Percentiles rank a stretch among this genome's conserved stretches.
Conservation (phyloP, 2,888 invertebrate species). For the Tipula helvola region DNA sequence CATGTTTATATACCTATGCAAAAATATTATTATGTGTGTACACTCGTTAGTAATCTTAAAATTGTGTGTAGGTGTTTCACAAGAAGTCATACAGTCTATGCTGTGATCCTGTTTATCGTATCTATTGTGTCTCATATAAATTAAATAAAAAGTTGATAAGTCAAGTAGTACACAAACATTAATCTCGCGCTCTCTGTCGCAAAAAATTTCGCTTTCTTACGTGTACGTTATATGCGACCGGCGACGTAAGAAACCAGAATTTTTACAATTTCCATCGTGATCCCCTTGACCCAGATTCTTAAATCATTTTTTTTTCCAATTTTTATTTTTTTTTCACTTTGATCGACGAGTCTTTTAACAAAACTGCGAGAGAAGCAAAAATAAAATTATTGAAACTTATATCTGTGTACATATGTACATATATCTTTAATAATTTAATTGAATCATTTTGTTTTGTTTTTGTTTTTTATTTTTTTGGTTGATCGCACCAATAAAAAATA, state of each 20-base stretch:
- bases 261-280: conserved; percentile 7
- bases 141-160: not conserved
- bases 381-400: not conserved
- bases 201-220: not conserved
- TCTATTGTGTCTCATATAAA: not conserved
- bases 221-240: not conserved
- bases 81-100: not conserved
- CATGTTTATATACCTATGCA: too few relatives aligned
- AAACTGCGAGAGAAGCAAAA: not conserved
- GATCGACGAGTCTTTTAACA: not conserved
- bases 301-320: conserved; percentile 4
- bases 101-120: not conserved
- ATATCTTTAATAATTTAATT: not conserved
- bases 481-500: not conserved
- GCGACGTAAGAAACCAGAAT: not conserved
- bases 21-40: not conserved
- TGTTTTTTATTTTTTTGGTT: not conserved
- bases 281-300: conserved; percentile 9
- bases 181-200: not conserved
- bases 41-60: not conserved
- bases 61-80: not conserved
- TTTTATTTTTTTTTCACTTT: not conserved
- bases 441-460: not conserved
- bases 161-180: not conserved
- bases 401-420: not conserved